Evolutionary conservation across 2,888 invertebrate genomes (phyloP).

Genomic region (Drosophila phalerata): DNA sequence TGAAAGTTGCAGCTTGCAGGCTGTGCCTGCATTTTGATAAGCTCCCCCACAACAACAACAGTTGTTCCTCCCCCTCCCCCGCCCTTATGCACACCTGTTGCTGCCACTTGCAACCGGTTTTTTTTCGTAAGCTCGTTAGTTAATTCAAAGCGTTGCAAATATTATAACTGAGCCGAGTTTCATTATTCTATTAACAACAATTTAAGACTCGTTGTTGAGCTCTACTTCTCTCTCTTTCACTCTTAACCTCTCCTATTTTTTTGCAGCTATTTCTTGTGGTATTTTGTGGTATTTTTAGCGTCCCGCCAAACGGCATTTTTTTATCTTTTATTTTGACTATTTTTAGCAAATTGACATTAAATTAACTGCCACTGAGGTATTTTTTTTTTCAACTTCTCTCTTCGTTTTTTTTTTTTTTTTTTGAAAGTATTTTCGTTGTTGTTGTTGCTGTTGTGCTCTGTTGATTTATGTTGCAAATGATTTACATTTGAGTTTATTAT

Average conservation of each 20-base stretch:
- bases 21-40: slow-evolving; percentile 53
- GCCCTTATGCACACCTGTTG: slow-evolving; percentile 65
- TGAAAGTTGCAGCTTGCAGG: slow-evolving; percentile 55
- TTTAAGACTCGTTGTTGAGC: slow-evolving; percentile 33
- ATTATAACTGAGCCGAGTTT: slow-evolving; percentile 74
- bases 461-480: slow-evolving; percentile 48
- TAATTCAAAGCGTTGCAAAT: slow-evolving; percentile 80
- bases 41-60: slow-evolving; percentile 40
- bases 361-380: slow-evolving; percentile 35
- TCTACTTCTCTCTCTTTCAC: slow-evolving; percentile 2
- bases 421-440: slow-evolving; percentile 38
- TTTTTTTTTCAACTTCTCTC: slow-evolving; percentile 16
- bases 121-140: slow-evolving; percentile 71
- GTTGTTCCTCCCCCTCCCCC: neutral
- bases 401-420: slow-evolving; percentile 32
- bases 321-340: slow-evolving; percentile 13
- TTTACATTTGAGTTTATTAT: slow-evolving; percentile 50
- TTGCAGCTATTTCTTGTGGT: neutral
- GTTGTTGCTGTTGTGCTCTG: neutral
- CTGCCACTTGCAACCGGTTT: slow-evolving; percentile 56
- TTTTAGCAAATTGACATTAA: slow-evolving; percentile 60
- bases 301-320: slow-evolving; percentile 33
- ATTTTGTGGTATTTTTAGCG: slow-evolving; percentile 25
- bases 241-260: neutral
- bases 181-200: slow-evolving; percentile 77